These are phyloP conservation scores for Aphis gossypii DNA, from an alignment of 1,140 invertebrate species.

Conservation along the genomic window DNA sequence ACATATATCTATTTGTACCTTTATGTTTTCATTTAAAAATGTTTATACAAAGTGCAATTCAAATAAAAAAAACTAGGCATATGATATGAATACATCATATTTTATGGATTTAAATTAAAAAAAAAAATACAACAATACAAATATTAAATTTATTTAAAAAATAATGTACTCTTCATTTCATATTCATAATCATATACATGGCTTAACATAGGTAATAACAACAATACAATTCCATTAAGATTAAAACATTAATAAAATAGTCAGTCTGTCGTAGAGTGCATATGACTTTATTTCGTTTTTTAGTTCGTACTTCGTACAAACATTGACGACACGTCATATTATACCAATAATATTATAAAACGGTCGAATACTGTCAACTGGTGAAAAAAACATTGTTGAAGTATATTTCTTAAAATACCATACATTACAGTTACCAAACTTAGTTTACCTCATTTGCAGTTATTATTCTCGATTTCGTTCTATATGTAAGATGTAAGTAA, in stretches of 20 bases:
- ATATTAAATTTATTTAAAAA: conserved; percentile 48
- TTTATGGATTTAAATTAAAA: conserved; percentile 13
- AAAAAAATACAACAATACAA: conserved; percentile 46
- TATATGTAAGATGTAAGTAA: neutral
- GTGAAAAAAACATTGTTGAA: neutral
- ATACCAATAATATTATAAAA: conserved; percentile 19
- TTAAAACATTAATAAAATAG: conserved; percentile 47
- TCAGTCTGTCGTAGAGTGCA: conserved; percentile 41
- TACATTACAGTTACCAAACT: neutral
- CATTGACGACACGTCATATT: neutral
- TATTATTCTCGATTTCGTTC: neutral
- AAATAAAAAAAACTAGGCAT: neutral
- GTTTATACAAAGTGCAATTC: neutral
- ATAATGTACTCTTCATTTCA: conserved; percentile 41
- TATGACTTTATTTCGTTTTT: conserved; percentile 30
- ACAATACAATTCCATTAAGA: conserved; percentile 19
- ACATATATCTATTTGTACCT: neutral
- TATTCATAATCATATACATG: conserved; percentile 42
- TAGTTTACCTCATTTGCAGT: too few relatives aligned
- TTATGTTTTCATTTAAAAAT: neutral
- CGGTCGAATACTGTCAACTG: neutral
- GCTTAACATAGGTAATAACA: conserved; percentile 30
- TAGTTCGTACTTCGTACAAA: neutral
- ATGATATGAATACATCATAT: neutral
- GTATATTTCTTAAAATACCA: neutral